These are phyloP conservation scores for Patella ulyssiponensis DNA, from an alignment of 2,888 invertebrate species.

Conservation along the genomic window DNA sequence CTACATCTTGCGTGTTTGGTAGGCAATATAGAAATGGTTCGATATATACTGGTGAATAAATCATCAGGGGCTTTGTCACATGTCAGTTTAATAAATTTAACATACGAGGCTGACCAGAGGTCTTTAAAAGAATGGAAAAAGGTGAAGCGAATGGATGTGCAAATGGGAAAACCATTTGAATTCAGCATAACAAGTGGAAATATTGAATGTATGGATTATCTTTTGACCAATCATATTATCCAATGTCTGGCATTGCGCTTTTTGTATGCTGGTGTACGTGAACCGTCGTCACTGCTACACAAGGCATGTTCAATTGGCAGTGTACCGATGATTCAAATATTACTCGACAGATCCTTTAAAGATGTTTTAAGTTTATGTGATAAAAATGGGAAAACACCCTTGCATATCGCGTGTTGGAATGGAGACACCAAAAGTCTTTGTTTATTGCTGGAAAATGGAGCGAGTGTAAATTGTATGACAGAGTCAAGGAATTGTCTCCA, in stretches of 20 bases:
- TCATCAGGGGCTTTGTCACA: background rate
- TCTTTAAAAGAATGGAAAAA: background rate
- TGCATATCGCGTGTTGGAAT: conserved; percentile 29
- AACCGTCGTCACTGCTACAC: conserved; percentile 22
- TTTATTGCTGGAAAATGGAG: conserved; percentile 19
- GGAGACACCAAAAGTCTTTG: conserved; percentile 24
- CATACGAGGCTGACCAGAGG: background rate
- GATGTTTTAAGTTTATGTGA: conserved; percentile 19
- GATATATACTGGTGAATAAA: conserved; percentile 13
- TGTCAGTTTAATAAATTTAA: conserved; percentile 3
- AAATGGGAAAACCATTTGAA: conserved; percentile 23
- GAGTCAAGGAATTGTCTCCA: conserved; percentile 21
- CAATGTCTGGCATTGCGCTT: conserved; percentile 21
- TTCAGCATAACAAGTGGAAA: conserved; percentile 11
- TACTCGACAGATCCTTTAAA: conserved; percentile 17
- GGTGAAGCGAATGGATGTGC: background rate
- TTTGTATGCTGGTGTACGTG: conserved; percentile 22
- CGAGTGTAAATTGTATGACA: conserved; percentile 13
- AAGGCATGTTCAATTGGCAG: conserved; percentile 28
- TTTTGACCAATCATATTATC: conserved; percentile 14
- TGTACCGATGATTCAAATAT: conserved; percentile 13
- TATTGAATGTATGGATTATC: conserved; percentile 20
- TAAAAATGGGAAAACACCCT: conserved; percentile 26
- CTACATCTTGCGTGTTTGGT: conserved; percentile 27
- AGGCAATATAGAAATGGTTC: conserved; percentile 15